Conservation (phyloP, 1,140 invertebrate species). For the Temnothorax longispinosus region DNA sequence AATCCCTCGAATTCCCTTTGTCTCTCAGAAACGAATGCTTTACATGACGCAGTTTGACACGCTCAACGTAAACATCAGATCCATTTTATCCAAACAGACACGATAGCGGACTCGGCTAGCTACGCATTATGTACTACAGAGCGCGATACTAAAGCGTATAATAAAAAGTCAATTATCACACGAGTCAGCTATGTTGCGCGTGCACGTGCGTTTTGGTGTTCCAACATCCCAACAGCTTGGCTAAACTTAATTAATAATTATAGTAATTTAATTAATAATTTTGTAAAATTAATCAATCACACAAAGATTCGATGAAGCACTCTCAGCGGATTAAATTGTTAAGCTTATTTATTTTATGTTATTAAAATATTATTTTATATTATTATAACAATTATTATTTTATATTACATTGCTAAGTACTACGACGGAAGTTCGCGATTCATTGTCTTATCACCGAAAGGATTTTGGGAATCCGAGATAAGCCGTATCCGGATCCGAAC, state of each 20-base stretch:
- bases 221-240: not conserved
- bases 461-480: slow-evolving; percentile 40
- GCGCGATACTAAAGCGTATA: not conserved
- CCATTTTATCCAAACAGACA: slow-evolving; percentile 57
- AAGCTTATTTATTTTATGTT: not conserved
- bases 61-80: slow-evolving; percentile 62
- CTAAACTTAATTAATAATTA: not conserved
- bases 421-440: not conserved
- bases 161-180: slow-evolving; percentile 19
- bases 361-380: not conserved
- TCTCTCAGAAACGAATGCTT: slow-evolving; percentile 4
- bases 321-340: not conserved
- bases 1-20: slow-evolving; percentile 11
- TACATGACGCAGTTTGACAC: slow-evolving; percentile 40
- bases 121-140: slow-evolving; percentile 3
- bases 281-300: not conserved
- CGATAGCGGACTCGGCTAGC: slow-evolving; percentile 31
- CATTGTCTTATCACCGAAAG: not conserved
- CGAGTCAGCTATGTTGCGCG: not conserved
- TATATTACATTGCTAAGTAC: not conserved
- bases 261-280: not conserved
- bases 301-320: not conserved
- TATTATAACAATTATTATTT: not conserved
- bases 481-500: not conserved
- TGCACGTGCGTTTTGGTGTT: not conserved